phyloP scores from a whole-genome alignment of 2,888 invertebrate genomes.

The Spisula solida region DNA sequence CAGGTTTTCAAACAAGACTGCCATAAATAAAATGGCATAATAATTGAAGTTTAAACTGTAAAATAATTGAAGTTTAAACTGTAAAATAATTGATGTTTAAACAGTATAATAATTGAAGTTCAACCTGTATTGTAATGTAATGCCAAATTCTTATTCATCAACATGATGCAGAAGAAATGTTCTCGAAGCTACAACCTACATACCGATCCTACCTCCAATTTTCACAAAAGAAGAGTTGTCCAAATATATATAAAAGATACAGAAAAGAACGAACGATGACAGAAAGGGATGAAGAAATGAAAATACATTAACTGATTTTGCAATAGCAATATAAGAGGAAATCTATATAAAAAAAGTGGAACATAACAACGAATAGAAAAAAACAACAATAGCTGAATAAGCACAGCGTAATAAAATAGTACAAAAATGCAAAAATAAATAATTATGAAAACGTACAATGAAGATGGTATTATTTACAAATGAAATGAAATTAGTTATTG shows the following conservation, averaged over 20 bases:
- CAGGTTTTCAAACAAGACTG: not conserved
- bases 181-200: too few species aligned
- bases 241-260: not conserved
- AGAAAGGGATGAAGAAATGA: not conserved
- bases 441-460: conserved; percentile 35
- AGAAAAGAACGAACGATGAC: not conserved
- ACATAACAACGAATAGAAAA: not conserved
- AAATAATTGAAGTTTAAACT: too few species aligned
- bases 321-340: not conserved
- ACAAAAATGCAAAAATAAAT: conserved; percentile 44
- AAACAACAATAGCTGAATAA: not conserved
- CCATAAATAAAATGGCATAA: too few species aligned
- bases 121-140: too few species aligned
- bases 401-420: not conserved
- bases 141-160: too few species aligned
- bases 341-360: not conserved
- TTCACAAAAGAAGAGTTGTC: not conserved
- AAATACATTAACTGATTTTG: not conserved
- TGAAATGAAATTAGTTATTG: conserved; percentile 25
- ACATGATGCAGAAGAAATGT: too few species aligned
- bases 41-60: too few species aligned
- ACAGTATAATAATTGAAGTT: too few species aligned
- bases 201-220: not conserved
- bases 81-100: too few species aligned
- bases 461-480: conserved; percentile 33